A percentile compares a stretch with the other conserved stretches of the same genome.
These are phyloP conservation scores for Phylloscopus trochiloides DNA, from an alignment of 2,113 vertebrate species.

Conservation along the genomic window DNA sequence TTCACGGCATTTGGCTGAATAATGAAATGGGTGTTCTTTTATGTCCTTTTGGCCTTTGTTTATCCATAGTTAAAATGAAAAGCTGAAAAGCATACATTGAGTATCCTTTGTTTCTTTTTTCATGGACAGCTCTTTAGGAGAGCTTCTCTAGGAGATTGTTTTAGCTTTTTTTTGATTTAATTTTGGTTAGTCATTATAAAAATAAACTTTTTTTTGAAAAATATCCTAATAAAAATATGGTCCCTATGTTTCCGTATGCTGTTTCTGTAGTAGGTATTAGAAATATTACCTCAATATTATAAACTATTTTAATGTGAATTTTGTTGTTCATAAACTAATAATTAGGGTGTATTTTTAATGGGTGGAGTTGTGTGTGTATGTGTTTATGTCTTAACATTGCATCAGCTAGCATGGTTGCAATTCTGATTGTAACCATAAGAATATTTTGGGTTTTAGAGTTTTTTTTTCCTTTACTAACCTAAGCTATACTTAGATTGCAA, in stretches of 20 bases:
- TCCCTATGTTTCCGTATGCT: not conserved
- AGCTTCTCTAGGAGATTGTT: not conserved
- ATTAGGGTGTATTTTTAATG: not conserved
- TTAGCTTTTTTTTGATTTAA: not conserved
- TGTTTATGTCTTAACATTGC: not conserved
- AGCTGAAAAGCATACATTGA: not conserved
- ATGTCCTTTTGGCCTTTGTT: not conserved
- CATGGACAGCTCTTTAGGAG: not conserved
- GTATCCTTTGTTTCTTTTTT: not conserved
- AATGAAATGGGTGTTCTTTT: not conserved
- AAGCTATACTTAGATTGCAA: not conserved
- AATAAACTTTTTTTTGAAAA: not conserved
- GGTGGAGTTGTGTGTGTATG: not conserved
- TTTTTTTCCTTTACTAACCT: not conserved
- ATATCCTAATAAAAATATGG: not conserved
- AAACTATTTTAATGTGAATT: slow-evolving; percentile 27
- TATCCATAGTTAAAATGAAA: not conserved
- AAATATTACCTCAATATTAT: slow-evolving; percentile 38
- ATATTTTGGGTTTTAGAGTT: not conserved
- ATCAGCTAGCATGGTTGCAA: not conserved
- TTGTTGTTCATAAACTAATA: slow-evolving; percentile 1
- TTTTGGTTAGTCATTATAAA: not conserved
- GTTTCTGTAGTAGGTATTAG: not conserved
- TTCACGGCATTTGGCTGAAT: not conserved
- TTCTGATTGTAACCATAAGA: not conserved